phyloP scores from a whole-genome alignment of 2,113 vertebrate genomes.

The Benitochromis conjunctus region DNA sequence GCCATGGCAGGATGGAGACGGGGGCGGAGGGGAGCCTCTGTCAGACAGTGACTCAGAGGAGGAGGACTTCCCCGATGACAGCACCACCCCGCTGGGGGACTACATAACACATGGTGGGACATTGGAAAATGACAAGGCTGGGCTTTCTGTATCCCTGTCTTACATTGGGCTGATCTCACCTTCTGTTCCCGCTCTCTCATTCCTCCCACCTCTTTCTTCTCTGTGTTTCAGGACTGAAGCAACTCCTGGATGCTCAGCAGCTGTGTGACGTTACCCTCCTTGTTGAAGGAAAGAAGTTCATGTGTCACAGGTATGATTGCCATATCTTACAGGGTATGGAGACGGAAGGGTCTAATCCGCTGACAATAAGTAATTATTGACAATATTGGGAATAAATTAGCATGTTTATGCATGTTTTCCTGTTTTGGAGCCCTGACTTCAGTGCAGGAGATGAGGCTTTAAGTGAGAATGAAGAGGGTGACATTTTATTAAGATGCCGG shows the following conservation, averaged over 20 bases:
- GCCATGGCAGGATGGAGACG: constrained; percentile 78
- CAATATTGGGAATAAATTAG: background rate
- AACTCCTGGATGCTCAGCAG: constrained; percentile 79
- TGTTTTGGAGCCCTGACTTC: background rate
- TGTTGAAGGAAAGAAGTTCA: constrained; percentile 79
- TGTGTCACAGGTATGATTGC: constrained; percentile 74
- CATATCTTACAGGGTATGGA: background rate
- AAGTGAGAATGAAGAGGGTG: background rate
- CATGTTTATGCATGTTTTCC: background rate
- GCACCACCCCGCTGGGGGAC: constrained; percentile 75
- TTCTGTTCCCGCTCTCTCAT: background rate
- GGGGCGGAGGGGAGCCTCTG: constrained; percentile 72
- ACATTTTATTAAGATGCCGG: background rate
- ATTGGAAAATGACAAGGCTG: background rate
- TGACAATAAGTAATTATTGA: background rate
- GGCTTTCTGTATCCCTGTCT: background rate
- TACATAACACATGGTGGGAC: constrained; percentile 75
- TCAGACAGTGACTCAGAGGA: constrained; percentile 80
- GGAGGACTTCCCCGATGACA: constrained; percentile 80
- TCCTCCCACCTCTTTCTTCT: background rate
- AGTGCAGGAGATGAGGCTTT: background rate
- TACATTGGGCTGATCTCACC: background rate
- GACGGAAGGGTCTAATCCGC: background rate
- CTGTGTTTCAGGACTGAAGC: constrained; percentile 70
- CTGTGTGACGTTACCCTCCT: constrained; percentile 79